Conservation (phyloP, 2,797 vertebrate species). For the Lutra lutra region DNA sequence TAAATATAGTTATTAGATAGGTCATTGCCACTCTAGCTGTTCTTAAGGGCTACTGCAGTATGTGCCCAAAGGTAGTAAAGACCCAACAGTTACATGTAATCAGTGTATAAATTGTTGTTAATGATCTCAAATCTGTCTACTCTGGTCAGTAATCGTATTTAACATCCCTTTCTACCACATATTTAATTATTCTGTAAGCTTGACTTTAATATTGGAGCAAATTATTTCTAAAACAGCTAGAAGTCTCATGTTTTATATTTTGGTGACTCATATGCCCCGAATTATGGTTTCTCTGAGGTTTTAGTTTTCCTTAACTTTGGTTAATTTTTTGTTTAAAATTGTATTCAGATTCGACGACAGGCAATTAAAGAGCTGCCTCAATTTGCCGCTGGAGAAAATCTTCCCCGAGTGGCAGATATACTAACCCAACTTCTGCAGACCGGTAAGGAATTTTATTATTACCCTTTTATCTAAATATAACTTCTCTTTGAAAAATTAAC, state of each 20-base stretch:
- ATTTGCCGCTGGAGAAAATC: slow-evolving; percentile 98
- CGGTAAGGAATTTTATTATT: slow-evolving; percentile 86
- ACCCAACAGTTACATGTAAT: background rate
- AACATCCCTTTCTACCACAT: background rate
- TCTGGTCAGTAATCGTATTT: background rate
- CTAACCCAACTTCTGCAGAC: slow-evolving; percentile 98
- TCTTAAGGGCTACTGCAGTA: background rate
- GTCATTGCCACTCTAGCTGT: background rate
- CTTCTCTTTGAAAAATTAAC: background rate
- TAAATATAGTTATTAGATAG: background rate
- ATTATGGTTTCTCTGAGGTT: background rate
- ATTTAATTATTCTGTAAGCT: slow-evolving; percentile 35
- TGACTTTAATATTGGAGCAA: slow-evolving; percentile 13
- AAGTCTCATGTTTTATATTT: slow-evolving; percentile 9
- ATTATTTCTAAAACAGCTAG: slow-evolving; percentile 34
- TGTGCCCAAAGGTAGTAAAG: background rate
- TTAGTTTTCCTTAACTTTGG: slow-evolving; percentile 56
- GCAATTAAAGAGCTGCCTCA: slow-evolving; percentile 98
- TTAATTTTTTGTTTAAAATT: slow-evolving; percentile 67
- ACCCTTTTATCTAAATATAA: background rate
- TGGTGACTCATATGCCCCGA: background rate
- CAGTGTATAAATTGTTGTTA: background rate
- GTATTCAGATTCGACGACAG: slow-evolving; percentile 94
- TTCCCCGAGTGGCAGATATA: slow-evolving; percentile 97
- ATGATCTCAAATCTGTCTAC: background rate